Conservation (phyloP, 2,797 vertebrate species). For the Allobates femoralis region DNA sequence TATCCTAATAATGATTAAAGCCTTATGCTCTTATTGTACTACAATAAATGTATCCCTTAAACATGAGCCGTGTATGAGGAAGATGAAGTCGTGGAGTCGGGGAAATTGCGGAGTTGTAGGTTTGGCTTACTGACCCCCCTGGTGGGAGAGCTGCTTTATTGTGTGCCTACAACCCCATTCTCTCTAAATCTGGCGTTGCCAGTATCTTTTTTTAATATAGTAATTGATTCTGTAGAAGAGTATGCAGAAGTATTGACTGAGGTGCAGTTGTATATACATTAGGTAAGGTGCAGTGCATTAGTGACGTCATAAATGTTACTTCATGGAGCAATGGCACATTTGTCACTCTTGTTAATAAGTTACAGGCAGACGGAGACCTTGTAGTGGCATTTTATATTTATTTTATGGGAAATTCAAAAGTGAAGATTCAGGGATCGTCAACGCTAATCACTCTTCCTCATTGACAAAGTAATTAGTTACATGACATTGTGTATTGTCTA, state of each 20-base stretch:
- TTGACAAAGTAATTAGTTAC: constrained; percentile 18
- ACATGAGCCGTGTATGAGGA: no score
- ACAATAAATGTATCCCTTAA: no score
- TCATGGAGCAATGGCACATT: neutral
- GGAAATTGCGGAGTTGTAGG: no score
- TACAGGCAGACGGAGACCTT: neutral
- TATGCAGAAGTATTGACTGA: neutral
- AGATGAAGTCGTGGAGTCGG: no score
- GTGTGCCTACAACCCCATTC: neutral
- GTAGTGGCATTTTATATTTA: neutral
- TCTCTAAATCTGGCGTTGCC: neutral
- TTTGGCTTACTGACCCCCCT: no score
- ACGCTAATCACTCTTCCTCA: neutral
- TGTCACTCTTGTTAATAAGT: constrained; percentile 20
- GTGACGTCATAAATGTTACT: constrained; percentile 21
- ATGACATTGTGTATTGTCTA: constrained; percentile 7
- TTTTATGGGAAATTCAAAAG: constrained; percentile 6
- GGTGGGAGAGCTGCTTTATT: neutral
- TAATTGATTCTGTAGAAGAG: neutral
- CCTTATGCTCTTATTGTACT: no score
- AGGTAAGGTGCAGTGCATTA: constrained; percentile 19
- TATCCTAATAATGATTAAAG: no score
- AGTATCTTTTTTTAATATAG: neutral
- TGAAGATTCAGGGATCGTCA: constrained; percentile 8
- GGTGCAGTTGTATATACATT: constrained; percentile 14